phyloP scores from a whole-genome alignment of 30 jellyfish, hydroid and myxozoan genomes.

The Turritopsis dohrnii region DNA sequence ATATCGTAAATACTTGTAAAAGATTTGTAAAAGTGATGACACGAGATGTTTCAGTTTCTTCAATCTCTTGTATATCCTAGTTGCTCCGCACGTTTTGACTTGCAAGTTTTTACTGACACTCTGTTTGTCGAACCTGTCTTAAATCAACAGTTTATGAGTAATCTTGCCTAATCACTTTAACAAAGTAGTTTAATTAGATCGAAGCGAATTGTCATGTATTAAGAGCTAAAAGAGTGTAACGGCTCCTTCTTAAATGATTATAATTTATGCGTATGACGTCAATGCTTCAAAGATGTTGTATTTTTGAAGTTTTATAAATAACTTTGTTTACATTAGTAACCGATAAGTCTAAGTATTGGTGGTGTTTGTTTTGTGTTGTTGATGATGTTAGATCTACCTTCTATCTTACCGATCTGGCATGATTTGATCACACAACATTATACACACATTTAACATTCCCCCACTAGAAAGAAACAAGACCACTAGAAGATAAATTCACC shows the following conservation, averaged over 20 bases:
- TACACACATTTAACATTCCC: no score
- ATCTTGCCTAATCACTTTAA: neutral
- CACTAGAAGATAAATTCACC: no score
- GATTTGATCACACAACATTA: no score
- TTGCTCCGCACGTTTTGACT: neutral
- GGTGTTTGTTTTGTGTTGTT: neutral
- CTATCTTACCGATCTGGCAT: no score
- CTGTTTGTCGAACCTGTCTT: neutral
- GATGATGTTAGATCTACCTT: neutral
- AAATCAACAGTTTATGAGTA: neutral
- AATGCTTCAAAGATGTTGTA: neutral
- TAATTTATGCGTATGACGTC: neutral
- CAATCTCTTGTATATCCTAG: neutral
- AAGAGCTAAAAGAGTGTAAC: neutral
- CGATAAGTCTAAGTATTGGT: neutral
- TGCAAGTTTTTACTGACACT: neutral
- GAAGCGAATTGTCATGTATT: neutral
- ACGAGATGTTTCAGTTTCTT: neutral
- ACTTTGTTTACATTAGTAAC: neutral
- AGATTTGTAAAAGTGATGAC: no score
- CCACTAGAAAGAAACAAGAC: no score
- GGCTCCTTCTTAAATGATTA: neutral
- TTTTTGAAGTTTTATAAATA: neutral
- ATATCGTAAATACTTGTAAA: neutral
- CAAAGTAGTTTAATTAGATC: neutral